Conservation (phyloP, 2,797 vertebrate species). For the Selene dorsalis region DNA sequence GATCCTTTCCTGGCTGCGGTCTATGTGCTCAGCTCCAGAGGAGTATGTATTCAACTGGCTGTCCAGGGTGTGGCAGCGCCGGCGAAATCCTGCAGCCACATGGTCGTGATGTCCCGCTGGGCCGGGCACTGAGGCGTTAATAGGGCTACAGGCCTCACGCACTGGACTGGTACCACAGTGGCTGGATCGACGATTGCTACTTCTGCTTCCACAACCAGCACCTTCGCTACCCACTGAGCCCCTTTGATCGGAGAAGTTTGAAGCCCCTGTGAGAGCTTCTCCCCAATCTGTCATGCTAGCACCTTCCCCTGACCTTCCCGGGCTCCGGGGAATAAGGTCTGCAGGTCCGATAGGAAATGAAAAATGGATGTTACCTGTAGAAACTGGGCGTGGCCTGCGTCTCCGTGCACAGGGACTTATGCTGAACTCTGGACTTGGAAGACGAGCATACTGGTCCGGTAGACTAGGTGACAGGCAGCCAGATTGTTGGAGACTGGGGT, state of each 20-base stretch:
- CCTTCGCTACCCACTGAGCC: conserved; percentile 28
- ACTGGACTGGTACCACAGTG: conserved; percentile 62
- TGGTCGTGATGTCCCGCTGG: conserved; percentile 53
- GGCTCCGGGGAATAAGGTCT: conserved; percentile 84
- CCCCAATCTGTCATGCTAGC: conserved; percentile 41
- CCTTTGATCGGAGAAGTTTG: conserved; percentile 39
- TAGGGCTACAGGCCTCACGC: conserved; percentile 43
- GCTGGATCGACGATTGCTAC: conserved; percentile 52
- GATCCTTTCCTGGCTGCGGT: conserved; percentile 82
- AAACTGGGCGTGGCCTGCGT: conserved; percentile 89
- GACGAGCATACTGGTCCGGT: conserved; percentile 77
- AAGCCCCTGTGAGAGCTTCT: conserved; percentile 34
- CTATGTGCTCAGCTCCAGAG: conserved; percentile 56
- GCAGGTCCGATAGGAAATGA: conserved; percentile 87
- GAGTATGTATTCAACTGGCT: conserved; percentile 67
- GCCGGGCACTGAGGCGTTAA: conserved; percentile 41
- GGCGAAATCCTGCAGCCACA: conserved; percentile 73
- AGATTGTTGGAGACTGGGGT: conserved; percentile 42
- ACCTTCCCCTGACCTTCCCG: conserved; percentile 62
- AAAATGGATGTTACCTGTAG: conserved; percentile 90
- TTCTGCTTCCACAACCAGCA: not conserved
- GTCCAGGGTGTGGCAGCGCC: conserved; percentile 84
- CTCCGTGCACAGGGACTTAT: conserved; percentile 86
- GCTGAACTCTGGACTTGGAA: conserved; percentile 87
- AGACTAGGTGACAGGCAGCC: conserved; percentile 55